phyloP scores from a whole-genome alignment of 1,140 invertebrate species.

The Samia ricini region DNA sequence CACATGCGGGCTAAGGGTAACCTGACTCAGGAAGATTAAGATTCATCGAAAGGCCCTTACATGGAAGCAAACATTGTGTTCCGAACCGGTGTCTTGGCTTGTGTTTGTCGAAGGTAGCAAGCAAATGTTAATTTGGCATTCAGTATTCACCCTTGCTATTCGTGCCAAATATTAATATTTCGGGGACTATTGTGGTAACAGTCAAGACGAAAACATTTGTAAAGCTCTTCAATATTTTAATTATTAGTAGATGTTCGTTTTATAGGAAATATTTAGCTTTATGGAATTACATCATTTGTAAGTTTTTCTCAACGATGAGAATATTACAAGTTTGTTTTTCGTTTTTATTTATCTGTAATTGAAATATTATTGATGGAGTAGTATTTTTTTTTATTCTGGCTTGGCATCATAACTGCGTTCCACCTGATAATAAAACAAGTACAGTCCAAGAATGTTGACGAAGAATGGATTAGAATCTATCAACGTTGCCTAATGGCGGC shows the following conservation, averaged over 20 bases:
- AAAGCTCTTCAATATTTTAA: background rate
- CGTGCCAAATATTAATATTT: conserved; percentile 69
- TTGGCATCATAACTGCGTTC: no score
- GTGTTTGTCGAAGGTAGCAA: conserved; percentile 71
- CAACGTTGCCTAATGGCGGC: no score
- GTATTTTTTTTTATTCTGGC: no score
- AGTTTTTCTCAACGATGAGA: no score
- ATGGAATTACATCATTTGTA: no score
- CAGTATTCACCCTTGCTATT: conserved; percentile 61
- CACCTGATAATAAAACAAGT: no score
- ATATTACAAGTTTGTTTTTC: no score
- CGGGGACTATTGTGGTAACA: conserved; percentile 18
- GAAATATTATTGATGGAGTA: no score
- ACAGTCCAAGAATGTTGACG: no score
- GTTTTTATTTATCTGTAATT: no score
- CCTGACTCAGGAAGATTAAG: conserved; percentile 75
- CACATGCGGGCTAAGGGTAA: conserved; percentile 73
- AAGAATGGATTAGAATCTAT: no score
- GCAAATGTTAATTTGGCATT: conserved; percentile 74
- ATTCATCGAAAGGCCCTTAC: conserved; percentile 74
- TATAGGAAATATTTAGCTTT: no score
- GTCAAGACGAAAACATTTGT: conserved; percentile 3
- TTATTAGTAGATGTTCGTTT: background rate
- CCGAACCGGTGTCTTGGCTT: conserved; percentile 63
- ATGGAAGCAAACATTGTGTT: conserved; percentile 74